Percentiles rank a stretch among this genome's conserved stretches.
These are phyloP conservation scores for Drosophila rufa DNA, from an alignment of 1,140 invertebrate species.

Conservation along the genomic window DNA sequence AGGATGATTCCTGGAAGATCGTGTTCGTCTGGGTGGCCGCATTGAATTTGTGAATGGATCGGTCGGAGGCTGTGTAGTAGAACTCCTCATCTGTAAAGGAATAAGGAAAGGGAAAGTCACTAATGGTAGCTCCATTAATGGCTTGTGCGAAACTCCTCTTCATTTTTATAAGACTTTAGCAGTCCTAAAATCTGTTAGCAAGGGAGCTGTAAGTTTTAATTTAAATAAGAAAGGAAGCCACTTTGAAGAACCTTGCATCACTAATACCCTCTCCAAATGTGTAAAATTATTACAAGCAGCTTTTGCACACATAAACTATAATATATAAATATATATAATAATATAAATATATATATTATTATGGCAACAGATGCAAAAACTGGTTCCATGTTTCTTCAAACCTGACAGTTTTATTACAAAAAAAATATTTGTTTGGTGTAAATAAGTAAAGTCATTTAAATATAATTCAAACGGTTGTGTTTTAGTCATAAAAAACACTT, in stretches of 20 bases:
- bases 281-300: no score
- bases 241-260: no score
- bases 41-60: slow-evolving; percentile 86
- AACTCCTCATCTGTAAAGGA: slow-evolving; percentile 84
- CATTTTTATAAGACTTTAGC: not conserved
- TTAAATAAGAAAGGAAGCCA: no score
- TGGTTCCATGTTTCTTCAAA: not conserved
- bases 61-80: slow-evolving; percentile 81
- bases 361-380: not conserved
- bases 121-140: no score
- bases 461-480: not conserved
- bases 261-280: no score
- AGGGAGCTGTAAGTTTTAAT: no score
- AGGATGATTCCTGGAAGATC: slow-evolving; percentile 78
- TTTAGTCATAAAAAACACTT: no score
- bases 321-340: not conserved
- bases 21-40: slow-evolving; percentile 73
- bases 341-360: not conserved
- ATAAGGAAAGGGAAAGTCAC: not conserved
- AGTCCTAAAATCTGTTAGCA: not conserved
- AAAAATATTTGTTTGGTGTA: not conserved
- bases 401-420: no score
- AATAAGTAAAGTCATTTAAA: not conserved
- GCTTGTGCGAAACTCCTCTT: not conserved
- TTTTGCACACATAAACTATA: not conserved